Evolutionary conservation across 2,888 invertebrate species (phyloP), one percentile per base, ranked within the genome.

Genomic region (Volucella zonaria): DNA sequence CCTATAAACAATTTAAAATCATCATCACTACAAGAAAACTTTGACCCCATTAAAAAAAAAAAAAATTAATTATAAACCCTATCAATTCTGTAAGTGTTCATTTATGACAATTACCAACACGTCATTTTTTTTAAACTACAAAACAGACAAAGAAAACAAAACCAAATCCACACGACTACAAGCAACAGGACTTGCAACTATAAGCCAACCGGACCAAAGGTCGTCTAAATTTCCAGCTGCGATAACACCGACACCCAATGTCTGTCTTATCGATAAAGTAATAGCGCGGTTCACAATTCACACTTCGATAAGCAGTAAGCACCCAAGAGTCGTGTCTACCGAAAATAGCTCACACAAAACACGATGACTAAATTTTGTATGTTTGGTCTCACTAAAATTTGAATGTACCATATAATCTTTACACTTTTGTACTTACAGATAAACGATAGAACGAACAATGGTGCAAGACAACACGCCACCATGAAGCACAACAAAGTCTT

Each of bases 401-500:
- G 14, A 64, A 31, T 31, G 31, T 23, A 23, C 4, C 40, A 14
- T 51, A 47, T 59, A 12, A 52, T 31, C 31, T 31, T 31, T 1
- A 31, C 31, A 31, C 31, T 31, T 31, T 18, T 47, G 45, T 88
- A 91, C 92, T 91, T 89, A 91, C 91, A 91, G 42, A 91, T 71
- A 82, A 91, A 91, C 61, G 91, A 90, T 68, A 90, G 68, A 23
- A 90, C 66, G 54, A 91, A 86, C 64, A 91, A 58, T 56, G 91
- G 91, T 68, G 91, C 42, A 76, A 91, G 58, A 71, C 89, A 88
- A 70, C 90, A 87, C 15, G 91, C 91, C 40, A 90, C 87, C 58
- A 89, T 61, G 82, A 91, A 91, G 74, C 89, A 91, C 43, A 89
- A 47, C 51, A 90, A 77, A 12, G 91, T 89, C 88, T 92, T 91